Evolutionary conservation across 2,797 vertebrate genomes (phyloP).

Genomic region (Siniperca obscura): DNA sequence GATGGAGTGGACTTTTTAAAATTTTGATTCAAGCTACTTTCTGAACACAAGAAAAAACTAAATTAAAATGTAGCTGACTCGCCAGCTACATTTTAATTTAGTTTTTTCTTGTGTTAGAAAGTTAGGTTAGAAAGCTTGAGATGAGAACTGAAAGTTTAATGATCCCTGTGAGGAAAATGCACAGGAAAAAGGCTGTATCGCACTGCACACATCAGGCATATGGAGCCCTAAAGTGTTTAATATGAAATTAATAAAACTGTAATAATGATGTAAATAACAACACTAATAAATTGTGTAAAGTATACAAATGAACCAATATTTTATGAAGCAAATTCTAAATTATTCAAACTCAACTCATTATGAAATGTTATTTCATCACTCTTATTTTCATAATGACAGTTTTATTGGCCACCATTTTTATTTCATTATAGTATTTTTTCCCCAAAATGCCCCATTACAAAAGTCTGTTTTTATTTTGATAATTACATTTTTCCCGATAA

Average conservation of each 20-base stretch:
- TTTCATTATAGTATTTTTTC: not conserved
- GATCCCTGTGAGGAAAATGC: not conserved
- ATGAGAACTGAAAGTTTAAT: conserved; percentile 32
- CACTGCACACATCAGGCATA: not conserved
- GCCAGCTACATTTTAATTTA: too few relatives aligned
- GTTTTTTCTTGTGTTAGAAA: too few relatives aligned
- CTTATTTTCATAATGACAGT: too few relatives aligned
- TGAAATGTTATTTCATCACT: not conserved
- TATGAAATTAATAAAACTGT: not conserved
- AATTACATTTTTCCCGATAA: not conserved
- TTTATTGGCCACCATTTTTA: not conserved
- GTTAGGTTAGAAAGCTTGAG: not conserved
- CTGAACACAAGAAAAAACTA: not conserved
- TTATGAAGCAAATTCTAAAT: not conserved
- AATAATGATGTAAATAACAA: not conserved
- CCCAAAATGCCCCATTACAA: too few relatives aligned
- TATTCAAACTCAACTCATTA: not conserved
- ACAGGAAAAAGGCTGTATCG: not conserved
- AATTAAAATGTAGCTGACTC: conserved; percentile 8
- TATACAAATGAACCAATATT: not conserved
- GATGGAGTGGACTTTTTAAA: conserved; percentile 27
- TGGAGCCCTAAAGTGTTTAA: not conserved
- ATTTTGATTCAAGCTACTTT: conserved; percentile 23
- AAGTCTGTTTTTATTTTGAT: not conserved
- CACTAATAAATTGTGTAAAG: not conserved